Conservation (phyloP, 2,888 invertebrate genomes). For the Apoda limacodes region DNA sequence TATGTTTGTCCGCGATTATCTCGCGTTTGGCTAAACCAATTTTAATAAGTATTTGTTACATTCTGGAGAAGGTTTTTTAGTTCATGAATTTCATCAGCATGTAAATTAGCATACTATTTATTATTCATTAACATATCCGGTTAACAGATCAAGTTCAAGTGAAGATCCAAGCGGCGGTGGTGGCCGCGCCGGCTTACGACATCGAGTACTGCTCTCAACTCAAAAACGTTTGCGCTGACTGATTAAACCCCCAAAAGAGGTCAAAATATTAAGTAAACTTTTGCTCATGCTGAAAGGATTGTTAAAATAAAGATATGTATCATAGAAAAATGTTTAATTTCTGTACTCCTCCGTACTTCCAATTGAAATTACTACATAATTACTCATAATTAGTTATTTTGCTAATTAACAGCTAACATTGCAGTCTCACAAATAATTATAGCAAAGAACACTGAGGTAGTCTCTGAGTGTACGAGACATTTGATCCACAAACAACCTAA, state of each 20-base stretch:
- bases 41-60: no score
- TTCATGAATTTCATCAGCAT: no score
- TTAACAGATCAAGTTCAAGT: constrained; percentile 47
- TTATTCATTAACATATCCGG: no score
- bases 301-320: constrained; percentile 31
- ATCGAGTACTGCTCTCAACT: constrained; percentile 36
- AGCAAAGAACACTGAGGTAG: constrained; percentile 58
- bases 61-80: no score
- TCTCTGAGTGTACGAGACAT: constrained; percentile 44
- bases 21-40: no score
- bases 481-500: constrained; percentile 23
- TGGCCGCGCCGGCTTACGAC: constrained; percentile 44
- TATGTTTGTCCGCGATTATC: no score
- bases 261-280: no score
- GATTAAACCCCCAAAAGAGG: background rate
- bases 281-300: no score
- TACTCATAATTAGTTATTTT: constrained; percentile 39
- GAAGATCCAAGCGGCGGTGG: constrained; percentile 49
- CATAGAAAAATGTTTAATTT: constrained; percentile 59
- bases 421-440: constrained; percentile 66
- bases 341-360: constrained; percentile 61
- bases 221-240: constrained; percentile 38
- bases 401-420: constrained; percentile 65
- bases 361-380: constrained; percentile 59
- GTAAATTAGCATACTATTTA: no score